Evolutionary conservation across 2,113 vertebrate genomes (phyloP).

Genomic region (Anser brachyrhynchus): DNA sequence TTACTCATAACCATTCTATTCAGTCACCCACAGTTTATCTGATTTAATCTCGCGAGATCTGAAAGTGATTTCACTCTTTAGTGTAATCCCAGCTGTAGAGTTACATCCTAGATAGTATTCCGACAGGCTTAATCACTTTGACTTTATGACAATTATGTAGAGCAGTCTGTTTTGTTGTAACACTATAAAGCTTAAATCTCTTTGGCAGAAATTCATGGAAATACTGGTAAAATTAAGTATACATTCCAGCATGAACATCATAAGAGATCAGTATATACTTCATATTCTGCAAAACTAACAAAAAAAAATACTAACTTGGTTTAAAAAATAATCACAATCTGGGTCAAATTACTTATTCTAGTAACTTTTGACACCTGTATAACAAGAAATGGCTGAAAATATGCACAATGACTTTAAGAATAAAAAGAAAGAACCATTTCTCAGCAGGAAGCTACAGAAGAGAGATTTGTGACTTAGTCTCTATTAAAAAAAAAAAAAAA

Average conservation of each 20-base stretch:
- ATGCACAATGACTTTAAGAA: neutral
- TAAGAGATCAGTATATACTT: neutral
- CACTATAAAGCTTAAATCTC: neutral
- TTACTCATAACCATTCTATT: neutral
- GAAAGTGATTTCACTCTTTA: neutral
- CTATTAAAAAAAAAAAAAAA: neutral
- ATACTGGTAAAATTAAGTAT: neutral
- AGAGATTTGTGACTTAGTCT: neutral
- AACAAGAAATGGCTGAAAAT: neutral
- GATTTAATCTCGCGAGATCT: neutral
- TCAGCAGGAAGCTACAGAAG: neutral
- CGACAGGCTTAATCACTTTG: neutral
- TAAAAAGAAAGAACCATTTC: neutral
- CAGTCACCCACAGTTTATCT: neutral
- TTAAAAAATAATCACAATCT: neutral
- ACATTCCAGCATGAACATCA: neutral
- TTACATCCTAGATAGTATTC: neutral
- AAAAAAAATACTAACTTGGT: neutral
- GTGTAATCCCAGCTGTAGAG: neutral
- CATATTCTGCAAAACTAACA: neutral
- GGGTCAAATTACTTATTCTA: neutral
- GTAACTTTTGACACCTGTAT: neutral
- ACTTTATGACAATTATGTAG: neutral
- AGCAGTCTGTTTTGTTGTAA: neutral
- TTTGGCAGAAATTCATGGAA: neutral